Evolutionary conservation across 2,888 invertebrate species (phyloP), one percentile per base, ranked within the genome.

Genomic region (Lutraria lutraria): DNA sequence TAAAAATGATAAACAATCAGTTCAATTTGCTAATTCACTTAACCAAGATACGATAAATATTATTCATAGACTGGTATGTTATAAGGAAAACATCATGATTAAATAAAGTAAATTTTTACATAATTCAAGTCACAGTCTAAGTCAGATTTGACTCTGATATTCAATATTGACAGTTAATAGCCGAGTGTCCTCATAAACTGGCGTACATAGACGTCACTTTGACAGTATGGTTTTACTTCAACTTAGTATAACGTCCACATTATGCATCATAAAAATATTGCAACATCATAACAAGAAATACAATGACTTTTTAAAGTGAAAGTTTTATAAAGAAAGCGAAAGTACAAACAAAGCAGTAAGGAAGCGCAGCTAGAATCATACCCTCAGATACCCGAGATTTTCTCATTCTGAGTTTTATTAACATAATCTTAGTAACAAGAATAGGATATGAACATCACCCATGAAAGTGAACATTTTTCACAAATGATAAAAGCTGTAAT

Each of bases 121-220:
- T 68, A 68, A 25, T 68, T 25, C 3, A 25, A 68, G 63, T 25
- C 43, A 68, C 34, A 76, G 15, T 31, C 76, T 4, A 31, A 76
- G 76, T 76, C 76, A 31, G 76, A 76, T 34, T 76, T 76, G 29
- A 76, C 76, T 76, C 76, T 25, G 16, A 76, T 76, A 31, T 76
- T 76, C 0, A 31, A 76, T 76, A 76, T 76, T 76, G 76, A 76
- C 76, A 76, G 15, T 76, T 76, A 76, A 76, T 76, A 19, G 34
- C 34, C 21, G 6, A 3, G 2, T 76, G 31, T 76, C 31, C 76
- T 25, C 34, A 31, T 76, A 76, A 76, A 76, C 31, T 76, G 19
- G 31, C 13, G 16, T 76, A 76, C 16, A 16, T 76, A 76, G 34
- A 76, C 76, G 34, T 76, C 34, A 76, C 31, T 76, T 31, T 76